Evolutionary conservation across 2,888 invertebrate genomes (phyloP).

Genomic region (Ashinkailepas kermadecensis): DNA sequence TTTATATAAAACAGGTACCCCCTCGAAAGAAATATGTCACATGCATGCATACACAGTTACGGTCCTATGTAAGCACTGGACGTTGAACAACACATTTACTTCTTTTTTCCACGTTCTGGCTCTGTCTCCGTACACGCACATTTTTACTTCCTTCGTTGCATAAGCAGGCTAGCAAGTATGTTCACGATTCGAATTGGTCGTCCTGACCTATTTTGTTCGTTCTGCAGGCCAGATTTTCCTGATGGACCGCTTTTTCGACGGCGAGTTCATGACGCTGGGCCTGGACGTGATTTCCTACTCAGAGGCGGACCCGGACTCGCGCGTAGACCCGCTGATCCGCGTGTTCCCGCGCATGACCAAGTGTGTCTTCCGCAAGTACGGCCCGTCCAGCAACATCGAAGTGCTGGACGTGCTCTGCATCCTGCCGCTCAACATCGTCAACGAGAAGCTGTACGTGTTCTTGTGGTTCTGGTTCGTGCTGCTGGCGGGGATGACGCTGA

Average conservation of each 20-base stretch:
- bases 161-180: no score
- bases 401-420: constrained; percentile 76
- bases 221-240: constrained; percentile 84
- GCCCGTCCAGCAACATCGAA: constrained; percentile 73
- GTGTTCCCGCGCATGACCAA: constrained; percentile 92
- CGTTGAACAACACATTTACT: no score
- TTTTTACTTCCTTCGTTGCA: no score
- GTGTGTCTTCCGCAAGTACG: constrained; percentile 89
- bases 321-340: constrained; percentile 86
- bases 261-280: constrained; percentile 85
- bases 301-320: constrained; percentile 85
- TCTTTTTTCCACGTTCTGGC: no score
- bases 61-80: no score
- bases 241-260: constrained; percentile 91
- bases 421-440: constrained; percentile 84
- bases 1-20: no score
- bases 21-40: no score
- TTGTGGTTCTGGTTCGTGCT: constrained; percentile 94
- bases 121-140: no score
- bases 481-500: constrained; percentile 68
- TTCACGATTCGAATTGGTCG: no score
- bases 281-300: constrained; percentile 82
- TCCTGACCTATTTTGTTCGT: not conserved
- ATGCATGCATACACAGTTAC: no score
- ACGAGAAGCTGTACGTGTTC: constrained; percentile 77